A percentile compares a stretch with the other conserved stretches of the same genome.
phyloP scores from a whole-genome alignment of 1,140 invertebrate species.

The Lepidotrigona ventralis region DNA sequence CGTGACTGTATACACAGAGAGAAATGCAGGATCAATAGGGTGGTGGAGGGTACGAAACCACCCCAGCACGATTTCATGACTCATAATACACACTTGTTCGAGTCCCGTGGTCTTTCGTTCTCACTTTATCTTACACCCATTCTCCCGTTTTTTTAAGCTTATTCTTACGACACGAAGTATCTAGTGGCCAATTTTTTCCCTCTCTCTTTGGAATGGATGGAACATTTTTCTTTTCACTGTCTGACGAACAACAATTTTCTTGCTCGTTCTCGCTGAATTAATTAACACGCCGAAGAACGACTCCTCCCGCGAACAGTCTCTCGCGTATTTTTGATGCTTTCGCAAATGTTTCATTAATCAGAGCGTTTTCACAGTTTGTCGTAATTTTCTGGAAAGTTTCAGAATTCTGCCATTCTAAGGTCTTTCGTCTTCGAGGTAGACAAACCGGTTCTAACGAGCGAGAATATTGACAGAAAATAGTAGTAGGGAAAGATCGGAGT shows the following conservation, averaged over 20 bases:
- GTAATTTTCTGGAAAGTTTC: neutral
- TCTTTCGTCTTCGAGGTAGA: neutral
- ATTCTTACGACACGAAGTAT: slow-evolving; percentile 25
- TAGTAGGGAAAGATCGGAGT: neutral
- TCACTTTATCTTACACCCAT: neutral
- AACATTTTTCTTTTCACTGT: neutral
- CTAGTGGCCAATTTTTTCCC: neutral
- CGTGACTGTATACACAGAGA: slow-evolving; percentile 58
- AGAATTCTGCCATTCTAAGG: neutral
- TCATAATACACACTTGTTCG: slow-evolving; percentile 73
- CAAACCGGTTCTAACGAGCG: neutral
- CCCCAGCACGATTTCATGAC: slow-evolving; percentile 75
- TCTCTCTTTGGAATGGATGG: too few species aligned
- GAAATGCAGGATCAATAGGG: slow-evolving; percentile 75
- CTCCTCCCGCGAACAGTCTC: too few species aligned
- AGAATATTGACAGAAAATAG: neutral
- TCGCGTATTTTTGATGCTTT: neutral
- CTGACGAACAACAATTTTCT: slow-evolving; percentile 18
- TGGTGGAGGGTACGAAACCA: slow-evolving; percentile 60
- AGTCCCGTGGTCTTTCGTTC: slow-evolving; percentile 27
- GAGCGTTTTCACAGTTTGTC: neutral
- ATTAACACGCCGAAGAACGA: slow-evolving; percentile 30
- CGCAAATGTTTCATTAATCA: neutral
- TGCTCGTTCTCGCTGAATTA: slow-evolving; percentile 13
- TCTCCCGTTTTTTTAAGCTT: slow-evolving; percentile 23